A percentile compares a stretch with the other conserved stretches of the same genome.
Conservation (phyloP, 2,797 vertebrate species). For the Rhyacichthys aspro region DNA sequence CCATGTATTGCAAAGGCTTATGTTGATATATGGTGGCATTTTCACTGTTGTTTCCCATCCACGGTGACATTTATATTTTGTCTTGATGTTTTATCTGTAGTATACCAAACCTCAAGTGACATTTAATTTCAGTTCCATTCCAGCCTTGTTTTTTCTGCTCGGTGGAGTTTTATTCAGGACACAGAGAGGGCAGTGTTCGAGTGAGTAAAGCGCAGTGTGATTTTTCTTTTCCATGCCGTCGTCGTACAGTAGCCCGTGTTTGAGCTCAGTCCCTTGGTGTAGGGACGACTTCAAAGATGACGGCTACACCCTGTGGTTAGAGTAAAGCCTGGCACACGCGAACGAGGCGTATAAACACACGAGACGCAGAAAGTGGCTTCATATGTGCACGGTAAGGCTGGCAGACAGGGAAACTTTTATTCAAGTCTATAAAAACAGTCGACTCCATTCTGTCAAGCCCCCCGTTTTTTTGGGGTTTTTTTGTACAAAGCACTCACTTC, state of each 20-base stretch:
- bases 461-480: too few relatives aligned
- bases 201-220: slow-evolving; percentile 15
- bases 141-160: background rate
- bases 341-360: slow-evolving; percentile 18
- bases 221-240: slow-evolving; percentile 56
- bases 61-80: background rate
- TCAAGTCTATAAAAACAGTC: slow-evolving; percentile 53
- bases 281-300: slow-evolving; percentile 63
- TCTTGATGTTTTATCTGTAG: background rate
- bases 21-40: background rate
- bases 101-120: background rate
- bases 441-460: slow-evolving; percentile 24
- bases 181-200: slow-evolving; percentile 31
- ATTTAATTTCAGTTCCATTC: too few relatives aligned
- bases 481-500: slow-evolving; percentile 29
- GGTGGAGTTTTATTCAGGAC: background rate
- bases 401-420: slow-evolving; percentile 40
- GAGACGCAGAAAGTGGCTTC: slow-evolving; percentile 24
- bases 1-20: background rate
- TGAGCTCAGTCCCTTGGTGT: slow-evolving; percentile 54
- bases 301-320: slow-evolving; percentile 75
- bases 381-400: slow-evolving; percentile 37
- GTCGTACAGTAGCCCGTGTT: slow-evolving; percentile 62
- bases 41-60: background rate
- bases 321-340: slow-evolving; percentile 50